These are phyloP conservation scores for Oikopleura albicans DNA, from an alignment of 23 tunicate species.

Conservation along the genomic window DNA sequence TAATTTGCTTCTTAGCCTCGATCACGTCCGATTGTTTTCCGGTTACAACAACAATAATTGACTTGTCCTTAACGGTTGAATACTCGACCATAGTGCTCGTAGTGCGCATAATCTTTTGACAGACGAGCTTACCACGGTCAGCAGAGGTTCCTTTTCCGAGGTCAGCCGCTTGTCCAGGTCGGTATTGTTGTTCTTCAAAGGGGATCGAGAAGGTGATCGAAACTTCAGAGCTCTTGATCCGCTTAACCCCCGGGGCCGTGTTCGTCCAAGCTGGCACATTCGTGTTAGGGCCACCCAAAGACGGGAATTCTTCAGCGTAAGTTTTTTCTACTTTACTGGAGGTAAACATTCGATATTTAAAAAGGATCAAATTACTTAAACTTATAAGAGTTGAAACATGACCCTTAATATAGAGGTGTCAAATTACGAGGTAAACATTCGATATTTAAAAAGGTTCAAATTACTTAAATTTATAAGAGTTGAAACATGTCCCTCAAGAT, in stretches of 20 bases:
- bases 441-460: neutral
- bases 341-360: neutral
- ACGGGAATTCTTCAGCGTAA: constrained; percentile 82
- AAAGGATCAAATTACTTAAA: neutral
- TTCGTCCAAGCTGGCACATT: constrained; percentile 39
- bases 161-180: constrained; percentile 63
- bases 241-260: neutral
- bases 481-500: no score
- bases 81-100: constrained; percentile 30
- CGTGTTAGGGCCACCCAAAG: constrained; percentile 19
- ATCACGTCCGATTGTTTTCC: constrained; percentile 49
- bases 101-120: neutral
- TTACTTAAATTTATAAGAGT: no score
- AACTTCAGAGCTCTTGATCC: neutral
- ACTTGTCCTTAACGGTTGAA: constrained; percentile 76
- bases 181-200: constrained; percentile 74
- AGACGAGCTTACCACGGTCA: neutral
- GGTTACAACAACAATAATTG: constrained; percentile 61
- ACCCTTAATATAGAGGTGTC: no score
- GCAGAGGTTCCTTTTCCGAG: constrained; percentile 12
- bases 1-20: constrained; percentile 61
- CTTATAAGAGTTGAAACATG: no score
- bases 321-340: constrained; percentile 29
- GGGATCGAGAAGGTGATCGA: constrained; percentile 60
- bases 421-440: neutral